A percentile compares a stretch with the other conserved stretches of the same genome.
These are phyloP conservation scores for Spinus pinus DNA, from an alignment of 2,797 vertebrate species.

Conservation along the genomic window DNA sequence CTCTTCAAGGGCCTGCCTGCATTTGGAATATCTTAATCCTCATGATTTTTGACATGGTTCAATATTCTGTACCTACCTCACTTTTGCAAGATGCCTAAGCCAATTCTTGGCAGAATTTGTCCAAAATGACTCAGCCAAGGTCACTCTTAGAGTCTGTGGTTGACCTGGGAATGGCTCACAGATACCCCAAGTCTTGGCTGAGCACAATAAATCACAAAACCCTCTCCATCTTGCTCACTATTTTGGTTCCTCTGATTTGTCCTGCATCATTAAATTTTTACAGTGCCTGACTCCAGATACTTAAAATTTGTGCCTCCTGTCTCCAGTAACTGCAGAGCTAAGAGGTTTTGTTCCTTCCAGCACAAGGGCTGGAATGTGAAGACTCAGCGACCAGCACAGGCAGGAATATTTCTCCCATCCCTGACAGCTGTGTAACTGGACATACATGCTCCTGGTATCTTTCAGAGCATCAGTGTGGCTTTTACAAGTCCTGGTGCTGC, in stretches of 20 bases:
- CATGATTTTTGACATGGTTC: not conserved
- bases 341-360: conserved; percentile 30
- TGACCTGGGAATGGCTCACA: not conserved
- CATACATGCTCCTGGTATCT: not conserved
- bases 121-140: not conserved
- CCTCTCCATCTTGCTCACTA: not conserved
- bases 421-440: not conserved
- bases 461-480: not conserved
- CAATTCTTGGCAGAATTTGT: not conserved
- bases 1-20: not conserved
- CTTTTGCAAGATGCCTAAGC: not conserved
- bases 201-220: not conserved
- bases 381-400: conserved; percentile 15
- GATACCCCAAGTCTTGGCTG: not conserved
- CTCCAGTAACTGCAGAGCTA: conserved; percentile 48
- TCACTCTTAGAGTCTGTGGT: not conserved
- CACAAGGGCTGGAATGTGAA: conserved; percentile 47
- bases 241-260: conserved; percentile 29
- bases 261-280: conserved; percentile 63
- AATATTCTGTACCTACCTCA: not conserved
- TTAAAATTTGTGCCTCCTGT: conserved; percentile 33
- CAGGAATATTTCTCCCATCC: not conserved
- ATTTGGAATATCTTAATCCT: not conserved
- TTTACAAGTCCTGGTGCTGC: not conserved
- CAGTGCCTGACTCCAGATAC: conserved; percentile 10